phyloP scores from a whole-genome alignment of 1,140 invertebrate species.

The Paraescarpia echinospica region DNA sequence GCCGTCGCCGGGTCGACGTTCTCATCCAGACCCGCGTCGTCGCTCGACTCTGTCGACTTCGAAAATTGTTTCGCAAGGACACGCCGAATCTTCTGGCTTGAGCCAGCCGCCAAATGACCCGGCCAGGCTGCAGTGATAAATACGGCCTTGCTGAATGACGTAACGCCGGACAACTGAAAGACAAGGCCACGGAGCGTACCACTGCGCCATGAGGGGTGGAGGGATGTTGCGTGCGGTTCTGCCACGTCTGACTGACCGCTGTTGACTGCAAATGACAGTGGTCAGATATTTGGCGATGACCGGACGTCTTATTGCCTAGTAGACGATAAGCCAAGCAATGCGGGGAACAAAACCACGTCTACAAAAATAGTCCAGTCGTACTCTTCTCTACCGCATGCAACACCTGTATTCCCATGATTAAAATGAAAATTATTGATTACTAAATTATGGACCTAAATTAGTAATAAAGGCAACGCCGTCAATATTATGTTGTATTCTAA shows the following conservation, averaged over 20 bases:
- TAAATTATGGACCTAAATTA: too few species aligned
- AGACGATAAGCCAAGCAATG: not conserved
- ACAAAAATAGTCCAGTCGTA: too few species aligned
- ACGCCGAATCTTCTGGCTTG: not conserved
- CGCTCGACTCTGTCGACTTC: not conserved
- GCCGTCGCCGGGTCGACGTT: not conserved
- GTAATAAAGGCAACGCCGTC: too few species aligned
- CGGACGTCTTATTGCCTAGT: not conserved
- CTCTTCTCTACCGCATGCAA: too few species aligned
- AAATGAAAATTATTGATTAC: too few species aligned
- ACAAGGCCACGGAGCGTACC: not conserved
- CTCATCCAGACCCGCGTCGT: not conserved
- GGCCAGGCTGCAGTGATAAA: not conserved
- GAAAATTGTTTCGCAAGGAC: not conserved
- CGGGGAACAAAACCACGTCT: too few species aligned
- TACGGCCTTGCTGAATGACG: not conserved
- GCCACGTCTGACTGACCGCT: not conserved
- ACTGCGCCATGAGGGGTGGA: not conserved
- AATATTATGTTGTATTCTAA: too few species aligned
- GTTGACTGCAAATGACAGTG: not conserved
- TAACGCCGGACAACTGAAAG: constrained; percentile 3
- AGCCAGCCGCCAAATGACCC: not conserved
- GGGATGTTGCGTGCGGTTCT: not conserved
- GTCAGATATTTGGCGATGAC: not conserved
- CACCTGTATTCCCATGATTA: too few species aligned